These are phyloP conservation scores for Drosophila mercatorum DNA, from an alignment of 2,888 invertebrate genomes.

Conservation along the genomic window DNA sequence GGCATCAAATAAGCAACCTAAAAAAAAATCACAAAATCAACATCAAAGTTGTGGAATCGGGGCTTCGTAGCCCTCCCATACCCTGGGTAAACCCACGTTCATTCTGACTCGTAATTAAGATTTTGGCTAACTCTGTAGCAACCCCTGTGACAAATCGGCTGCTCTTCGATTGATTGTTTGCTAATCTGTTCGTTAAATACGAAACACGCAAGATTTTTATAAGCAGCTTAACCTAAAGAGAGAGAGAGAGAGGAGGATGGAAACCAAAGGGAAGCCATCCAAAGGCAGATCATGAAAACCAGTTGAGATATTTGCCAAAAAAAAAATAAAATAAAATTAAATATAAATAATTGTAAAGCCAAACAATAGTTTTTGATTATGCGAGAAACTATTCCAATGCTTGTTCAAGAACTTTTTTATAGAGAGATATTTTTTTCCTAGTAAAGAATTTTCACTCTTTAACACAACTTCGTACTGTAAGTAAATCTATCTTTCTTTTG, in stretches of 20 bases:
- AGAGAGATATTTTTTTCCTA: too few species aligned
- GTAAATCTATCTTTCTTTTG: too few species aligned
- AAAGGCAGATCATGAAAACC: background rate
- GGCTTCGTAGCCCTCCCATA: background rate
- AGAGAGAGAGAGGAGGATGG: too few species aligned
- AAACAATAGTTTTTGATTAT: background rate
- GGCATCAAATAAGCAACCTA: constrained; percentile 63
- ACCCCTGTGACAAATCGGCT: constrained; percentile 72
- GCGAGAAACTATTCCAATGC: too few species aligned
- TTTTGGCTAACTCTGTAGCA: constrained; percentile 39
- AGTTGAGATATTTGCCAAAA: background rate
- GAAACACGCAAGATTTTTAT: constrained; percentile 76
- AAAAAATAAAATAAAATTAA: background rate
- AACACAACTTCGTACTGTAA: too few species aligned
- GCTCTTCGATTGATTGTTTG: constrained; percentile 55
- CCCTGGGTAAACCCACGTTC: constrained; percentile 6
- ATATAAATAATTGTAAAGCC: background rate
- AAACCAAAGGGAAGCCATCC: background rate
- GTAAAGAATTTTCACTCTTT: too few species aligned
- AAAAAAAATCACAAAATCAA: constrained; percentile 37
- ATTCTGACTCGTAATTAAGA: constrained; percentile 64
- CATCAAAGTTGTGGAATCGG: constrained; percentile 58
- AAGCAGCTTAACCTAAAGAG: constrained; percentile 60
- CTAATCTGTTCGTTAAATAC: constrained; percentile 73
- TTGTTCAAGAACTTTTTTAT: too few species aligned